phyloP scores from a whole-genome alignment of 2,888 invertebrate species.

The Xanthostigma xanthostigma region DNA sequence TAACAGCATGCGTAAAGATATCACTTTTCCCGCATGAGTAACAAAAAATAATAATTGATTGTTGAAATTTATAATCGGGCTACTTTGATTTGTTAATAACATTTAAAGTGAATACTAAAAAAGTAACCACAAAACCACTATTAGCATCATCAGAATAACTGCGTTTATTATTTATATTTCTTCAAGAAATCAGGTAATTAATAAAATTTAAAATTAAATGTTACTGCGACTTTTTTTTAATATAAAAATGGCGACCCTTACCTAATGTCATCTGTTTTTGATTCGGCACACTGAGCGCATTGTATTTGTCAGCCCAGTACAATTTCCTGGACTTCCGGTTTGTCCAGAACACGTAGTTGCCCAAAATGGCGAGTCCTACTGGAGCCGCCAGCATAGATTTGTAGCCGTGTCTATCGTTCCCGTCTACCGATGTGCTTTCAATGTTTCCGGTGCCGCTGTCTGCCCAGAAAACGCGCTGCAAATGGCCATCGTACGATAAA shows the following conservation, averaged over 20 bases:
- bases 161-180: too few relatives aligned
- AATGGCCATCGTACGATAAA: slow-evolving; percentile 37
- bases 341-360: slow-evolving; percentile 57
- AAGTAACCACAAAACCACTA: too few relatives aligned
- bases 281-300: slow-evolving; percentile 19
- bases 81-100: too few relatives aligned
- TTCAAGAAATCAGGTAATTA: too few relatives aligned
- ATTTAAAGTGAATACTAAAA: too few relatives aligned
- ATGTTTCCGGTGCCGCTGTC: slow-evolving; percentile 52
- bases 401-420: slow-evolving; percentile 30
- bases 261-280: slow-evolving; percentile 27
- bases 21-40: too few relatives aligned
- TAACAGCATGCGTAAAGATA: too few relatives aligned
- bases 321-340: slow-evolving; percentile 37
- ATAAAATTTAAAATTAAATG: too few relatives aligned
- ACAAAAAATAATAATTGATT: too few relatives aligned
- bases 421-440: slow-evolving; percentile 45
- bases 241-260: slow-evolving; percentile 13
- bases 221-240: too few relatives aligned
- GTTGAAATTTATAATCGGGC: too few relatives aligned
- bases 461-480: slow-evolving; percentile 47
- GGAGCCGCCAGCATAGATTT: slow-evolving; percentile 28
- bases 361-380: slow-evolving; percentile 40
- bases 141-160: too few relatives aligned
- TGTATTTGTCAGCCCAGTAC: slow-evolving; percentile 42